phyloP scores from a whole-genome alignment of 37 sponge, comb jelly and placozoan genomes.

The Sycon ciliatum region DNA sequence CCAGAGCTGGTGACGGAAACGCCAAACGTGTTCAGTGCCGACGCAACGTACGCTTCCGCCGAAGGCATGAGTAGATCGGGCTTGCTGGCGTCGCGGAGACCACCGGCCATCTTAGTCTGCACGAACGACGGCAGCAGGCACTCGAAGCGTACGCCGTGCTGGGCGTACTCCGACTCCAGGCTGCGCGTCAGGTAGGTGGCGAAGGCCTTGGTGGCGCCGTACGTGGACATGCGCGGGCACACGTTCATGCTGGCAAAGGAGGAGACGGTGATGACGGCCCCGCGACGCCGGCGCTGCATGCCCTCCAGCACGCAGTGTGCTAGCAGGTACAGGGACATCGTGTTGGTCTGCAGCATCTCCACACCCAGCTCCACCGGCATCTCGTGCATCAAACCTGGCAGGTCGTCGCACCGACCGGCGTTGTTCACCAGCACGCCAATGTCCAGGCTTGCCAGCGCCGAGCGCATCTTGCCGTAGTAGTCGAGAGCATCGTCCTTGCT shows the following conservation, averaged over 20 bases:
- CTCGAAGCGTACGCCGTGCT: neutral
- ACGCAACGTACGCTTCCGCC: neutral
- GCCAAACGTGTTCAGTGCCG: neutral
- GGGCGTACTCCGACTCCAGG: neutral
- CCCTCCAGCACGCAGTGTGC: neutral
- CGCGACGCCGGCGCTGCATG: neutral
- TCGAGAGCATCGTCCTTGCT: neutral
- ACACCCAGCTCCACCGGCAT: neutral
- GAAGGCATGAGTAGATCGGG: neutral
- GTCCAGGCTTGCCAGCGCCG: neutral
- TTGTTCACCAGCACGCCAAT: neutral
- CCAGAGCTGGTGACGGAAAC: neutral
- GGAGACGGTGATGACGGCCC: neutral
- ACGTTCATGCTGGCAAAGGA: neutral
- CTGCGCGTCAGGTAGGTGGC: neutral
- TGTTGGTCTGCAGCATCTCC: neutral
- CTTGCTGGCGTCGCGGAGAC: too few relatives aligned
- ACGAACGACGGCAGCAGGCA: neutral
- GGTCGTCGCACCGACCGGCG: neutral
- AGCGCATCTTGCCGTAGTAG: neutral
- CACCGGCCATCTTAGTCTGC: neutral
- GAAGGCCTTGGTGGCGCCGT: neutral
- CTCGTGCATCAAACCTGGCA: neutral
- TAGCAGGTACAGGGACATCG: neutral
- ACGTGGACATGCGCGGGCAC: neutral